Evolutionary conservation across 2,888 invertebrate genomes (phyloP), one percentile per base, ranked within the genome.

Genomic region (Rhagophthalmus giganteus): DNA sequence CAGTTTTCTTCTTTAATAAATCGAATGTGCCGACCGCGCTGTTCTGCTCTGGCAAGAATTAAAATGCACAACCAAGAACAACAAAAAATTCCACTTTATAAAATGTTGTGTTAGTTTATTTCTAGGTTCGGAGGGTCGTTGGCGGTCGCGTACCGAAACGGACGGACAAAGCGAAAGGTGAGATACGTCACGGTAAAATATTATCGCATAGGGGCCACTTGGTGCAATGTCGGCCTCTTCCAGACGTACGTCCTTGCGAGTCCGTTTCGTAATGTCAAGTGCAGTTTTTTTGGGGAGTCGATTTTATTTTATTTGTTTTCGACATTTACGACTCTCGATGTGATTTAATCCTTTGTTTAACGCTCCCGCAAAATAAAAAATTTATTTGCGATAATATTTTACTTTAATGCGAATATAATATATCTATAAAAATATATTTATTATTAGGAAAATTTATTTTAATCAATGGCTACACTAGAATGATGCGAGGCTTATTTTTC

Each of bases 171-270:
- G 30, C 24, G 32, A 35, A 12, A 16, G 34, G 33, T 9, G 28
- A 49, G 41, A 31, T 37, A 42, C n/a, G 30, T 25, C 56, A 59
- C 56, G 55, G 71, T 73, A 72, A 72, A 72, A 70, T 73, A 72
- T 72, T 73, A 72, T 71, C 70, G 72, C 73, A 71, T 67, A 62
- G 28, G n/a, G n/a, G n/a, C n/a, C n/a, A n/a, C n/a, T n/a, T n/a
- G n/a, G 66, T 67, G 68, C 68, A 67, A 67, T 64, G 32, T 42
- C 9, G 32, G 25, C 11, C 7, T 31, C 9, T n/a, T n/a, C n/a
- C n/a, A n/a, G n/a, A n/a, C n/a, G n/a, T n/a, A 16, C 8, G 15
- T 34, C n/a, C 15, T 15, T 34, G 34, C 8, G 9, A 8, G 7
- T 38, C 9, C 2, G 31, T 31, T 45, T 9, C n/a, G n/a, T 28